A percentile compares a stretch with the other conserved stretches of the same genome.
These are phyloP conservation scores for Sterrhoptilus dennistouni DNA, from an alignment of 2,113 vertebrate genomes.

Conservation along the genomic window DNA sequence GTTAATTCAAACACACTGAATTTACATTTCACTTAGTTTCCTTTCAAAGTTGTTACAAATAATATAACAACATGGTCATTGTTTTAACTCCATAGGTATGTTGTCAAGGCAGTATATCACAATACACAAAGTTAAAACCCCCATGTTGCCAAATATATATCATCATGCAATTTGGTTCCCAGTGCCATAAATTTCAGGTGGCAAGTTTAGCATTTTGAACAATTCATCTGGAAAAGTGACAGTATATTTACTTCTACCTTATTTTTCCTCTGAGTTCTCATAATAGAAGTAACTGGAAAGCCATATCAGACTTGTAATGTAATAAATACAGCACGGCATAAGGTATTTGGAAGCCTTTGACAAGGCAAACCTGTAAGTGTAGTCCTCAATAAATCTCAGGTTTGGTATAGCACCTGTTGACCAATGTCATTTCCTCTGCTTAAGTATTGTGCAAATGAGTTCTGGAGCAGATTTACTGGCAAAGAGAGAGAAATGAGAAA, in stretches of 20 bases:
- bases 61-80: not conserved
- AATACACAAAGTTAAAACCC: slow-evolving; percentile 1
- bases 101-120: not conserved
- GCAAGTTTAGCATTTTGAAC: slow-evolving; percentile 19
- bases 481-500: not conserved
- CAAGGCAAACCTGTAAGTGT: slow-evolving; percentile 22
- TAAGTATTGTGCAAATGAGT: slow-evolving; percentile 35
- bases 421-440: not conserved
- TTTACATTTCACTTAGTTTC: not conserved
- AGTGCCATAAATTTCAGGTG: not conserved
- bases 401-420: slow-evolving; percentile 14
- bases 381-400: slow-evolving; percentile 36
- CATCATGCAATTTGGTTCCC: not conserved
- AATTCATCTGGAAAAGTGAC: slow-evolving; percentile 17
- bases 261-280: slow-evolving; percentile 36
- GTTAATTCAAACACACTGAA: not conserved
- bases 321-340: slow-evolving; percentile 30
- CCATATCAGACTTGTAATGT: not conserved
- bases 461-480: slow-evolving; percentile 22
- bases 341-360: slow-evolving; percentile 27
- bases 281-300: slow-evolving; percentile 34
- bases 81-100: not conserved
- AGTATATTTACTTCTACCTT: slow-evolving; percentile 44
- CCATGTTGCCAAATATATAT: not conserved
- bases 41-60: not conserved